These are phyloP conservation scores for Holacanthus passer DNA, from an alignment of 2,113 vertebrate species.

Conservation along the genomic window DNA sequence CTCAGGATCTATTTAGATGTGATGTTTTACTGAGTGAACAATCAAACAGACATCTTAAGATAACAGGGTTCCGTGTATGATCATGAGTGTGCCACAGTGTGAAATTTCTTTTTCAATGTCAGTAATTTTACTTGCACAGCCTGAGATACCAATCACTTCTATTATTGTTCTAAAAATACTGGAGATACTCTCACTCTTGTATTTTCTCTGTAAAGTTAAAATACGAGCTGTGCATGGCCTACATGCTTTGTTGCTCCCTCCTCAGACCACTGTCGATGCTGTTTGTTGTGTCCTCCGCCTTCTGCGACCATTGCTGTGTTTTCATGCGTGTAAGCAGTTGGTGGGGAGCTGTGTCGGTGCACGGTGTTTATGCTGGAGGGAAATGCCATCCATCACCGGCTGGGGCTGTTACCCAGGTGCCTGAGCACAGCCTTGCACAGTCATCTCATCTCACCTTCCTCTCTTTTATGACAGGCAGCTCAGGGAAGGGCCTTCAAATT, in stretches of 20 bases:
- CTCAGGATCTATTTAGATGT: background rate
- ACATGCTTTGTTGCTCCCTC: background rate
- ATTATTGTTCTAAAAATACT: background rate
- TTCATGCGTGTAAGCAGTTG: slow-evolving; percentile 66
- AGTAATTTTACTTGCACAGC: background rate
- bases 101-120: background rate
- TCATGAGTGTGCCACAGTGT: background rate
- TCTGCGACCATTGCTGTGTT: slow-evolving; percentile 45
- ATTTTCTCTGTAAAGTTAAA: slow-evolving; percentile 26
- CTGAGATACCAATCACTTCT: background rate
- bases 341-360: slow-evolving; percentile 53
- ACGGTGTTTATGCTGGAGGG: slow-evolving; percentile 71
- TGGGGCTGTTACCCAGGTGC: slow-evolving; percentile 64
- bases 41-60: background rate
- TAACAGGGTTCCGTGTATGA: background rate
- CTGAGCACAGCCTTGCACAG: slow-evolving; percentile 62
- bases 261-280: background rate
- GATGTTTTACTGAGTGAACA: background rate
- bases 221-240: background rate
- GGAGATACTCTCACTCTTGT: background rate
- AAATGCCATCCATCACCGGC: slow-evolving; percentile 69
- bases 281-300: slow-evolving; percentile 44
- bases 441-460: slow-evolving; percentile 60
- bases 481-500: slow-evolving; percentile 51
- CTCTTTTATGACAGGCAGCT: slow-evolving; percentile 49